Base-by-base conservation (phyloP, 2,888 invertebrate genomes). In the Polia nebulosa region DNA sequence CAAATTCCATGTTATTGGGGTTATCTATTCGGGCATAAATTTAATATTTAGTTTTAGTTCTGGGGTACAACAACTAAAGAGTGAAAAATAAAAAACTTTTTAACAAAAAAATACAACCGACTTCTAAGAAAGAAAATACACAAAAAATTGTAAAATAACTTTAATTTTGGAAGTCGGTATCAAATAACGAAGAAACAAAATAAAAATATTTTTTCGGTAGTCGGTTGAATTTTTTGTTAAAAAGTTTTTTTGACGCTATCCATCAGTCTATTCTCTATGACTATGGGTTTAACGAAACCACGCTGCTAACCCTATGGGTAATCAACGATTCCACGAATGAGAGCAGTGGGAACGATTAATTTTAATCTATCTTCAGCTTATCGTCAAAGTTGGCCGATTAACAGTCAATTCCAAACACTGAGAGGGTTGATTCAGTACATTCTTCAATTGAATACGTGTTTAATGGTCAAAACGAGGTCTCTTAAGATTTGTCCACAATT, bases 311-410 rank as follows among this genome's bases (percentile, higher is more conserved):
- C 82, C 83, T 81, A 81, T 80, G 83, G 85, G 86, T 87, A 89
- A 87, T 87, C 85, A 85, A 85, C 81, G 84, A 75, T 78, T 77
- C 76, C 78, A 84, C 76, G 73, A 73, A 81, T 81, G 82, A 85
- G 83, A 81, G 86, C 82, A 78, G 80, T 68, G 82, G 78, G 81
- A 85, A 87, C 88, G 85, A 92, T 92, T 90, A 92, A 91, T 92
- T 92, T 91, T 89, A 89, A 92, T 93, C 90, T 89, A 89, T 91
- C 90, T 87, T 85, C 85, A 85, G 85, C 86, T 91, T 90, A 93
- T 90, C 90, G 92, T 86, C 87, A 86, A 93, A 94, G 82, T 94
- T 93, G 69, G 87, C 72, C 90, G 87, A 92, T 94, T 93, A 94
- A 88, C 93, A 91, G 91, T 89, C 91, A 86, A 93, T 93, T 91